Evolutionary conservation across 2,888 invertebrate genomes (phyloP), one percentile per base, ranked within the genome.

Genomic region (Cinara cedri): DNA sequence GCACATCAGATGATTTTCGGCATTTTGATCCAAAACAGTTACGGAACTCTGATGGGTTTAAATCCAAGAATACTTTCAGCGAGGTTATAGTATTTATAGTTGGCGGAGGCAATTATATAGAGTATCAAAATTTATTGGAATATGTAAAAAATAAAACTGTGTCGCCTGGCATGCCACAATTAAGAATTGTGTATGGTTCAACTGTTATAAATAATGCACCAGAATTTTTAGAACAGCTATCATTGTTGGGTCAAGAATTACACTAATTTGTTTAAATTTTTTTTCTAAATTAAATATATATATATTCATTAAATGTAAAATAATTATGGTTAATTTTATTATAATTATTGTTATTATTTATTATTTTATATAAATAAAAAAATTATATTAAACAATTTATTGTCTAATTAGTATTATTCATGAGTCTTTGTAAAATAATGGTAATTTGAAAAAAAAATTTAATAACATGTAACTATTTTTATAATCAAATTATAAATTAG

Each of bases 71-170:
- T 84, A 90, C 92, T 82, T 95, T 95, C 86, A 92, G 92, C 84
- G 95, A 96, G 86, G 95, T 95, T 4, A 91, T 96, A 81, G 95
- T 96, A 13, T 96, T 96, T 86, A 87, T 96, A 80, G 94, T 96
- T 62, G 96, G 96, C 62, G 96, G 96, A 81, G 96, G 99, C 70
- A 98, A 98, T 88, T 99, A 99, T 85, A 98, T 98, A 85, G 99
- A 99, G 87, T 99, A 99, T 87, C 98, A 98, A 87, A 99, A 99
- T 89, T 89, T 99, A 81, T 91, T 94, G 74, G 98, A 98, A 86
- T 97, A 97, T 85, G 93, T 94, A 51, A 97, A 94, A 89, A 92
- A 78, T 51, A 78, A 78, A 78, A n/a, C 70, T 4, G 78, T 78
- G 10, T 85, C 86, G 9, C 84, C 83, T 80, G 83, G 84, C 44